Conservation (phyloP, 2,113 vertebrate genomes). For the Trinectes maculatus region DNA sequence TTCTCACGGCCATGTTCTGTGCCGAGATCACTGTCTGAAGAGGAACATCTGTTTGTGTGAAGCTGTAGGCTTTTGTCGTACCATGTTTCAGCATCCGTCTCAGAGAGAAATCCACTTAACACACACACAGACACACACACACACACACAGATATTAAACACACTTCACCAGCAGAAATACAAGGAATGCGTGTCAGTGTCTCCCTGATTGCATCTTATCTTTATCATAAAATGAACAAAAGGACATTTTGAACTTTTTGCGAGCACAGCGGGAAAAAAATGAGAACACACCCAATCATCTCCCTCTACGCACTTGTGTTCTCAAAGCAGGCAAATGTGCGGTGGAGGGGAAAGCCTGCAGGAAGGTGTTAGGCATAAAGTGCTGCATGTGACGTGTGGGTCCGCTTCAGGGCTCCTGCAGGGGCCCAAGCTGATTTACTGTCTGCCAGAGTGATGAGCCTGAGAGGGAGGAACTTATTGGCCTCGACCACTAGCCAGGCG, state of each 20-base stretch:
- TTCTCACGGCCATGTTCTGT: constrained; percentile 61
- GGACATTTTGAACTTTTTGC: constrained; percentile 26
- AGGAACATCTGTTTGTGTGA: constrained; percentile 73
- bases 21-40: constrained; percentile 65
- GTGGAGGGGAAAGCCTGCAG: constrained; percentile 36
- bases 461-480: constrained; percentile 53
- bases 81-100: constrained; percentile 43
- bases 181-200: constrained; percentile 45
- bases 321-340: constrained; percentile 26
- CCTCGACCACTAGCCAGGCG: constrained; percentile 43
- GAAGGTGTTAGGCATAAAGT: constrained; percentile 33
- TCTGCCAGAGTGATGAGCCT: constrained; percentile 61
- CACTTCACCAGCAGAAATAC: constrained; percentile 50
- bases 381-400: constrained; percentile 39
- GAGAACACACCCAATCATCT: constrained; percentile 4
- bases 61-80: constrained; percentile 58
- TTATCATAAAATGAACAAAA: constrained; percentile 57
- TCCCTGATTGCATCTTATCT: constrained; percentile 43
- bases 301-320: constrained; percentile 17
- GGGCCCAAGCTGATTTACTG: constrained; percentile 51
- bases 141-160: constrained; percentile 44
- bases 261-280: neutral
- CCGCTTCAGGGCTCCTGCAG: constrained; percentile 48
- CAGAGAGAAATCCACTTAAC: constrained; percentile 54
- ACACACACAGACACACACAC: constrained; percentile 5